Evolutionary conservation across 2,888 invertebrate genomes (phyloP), one percentile per base, ranked within the genome.

Genomic region (Crioceris asparagi): DNA sequence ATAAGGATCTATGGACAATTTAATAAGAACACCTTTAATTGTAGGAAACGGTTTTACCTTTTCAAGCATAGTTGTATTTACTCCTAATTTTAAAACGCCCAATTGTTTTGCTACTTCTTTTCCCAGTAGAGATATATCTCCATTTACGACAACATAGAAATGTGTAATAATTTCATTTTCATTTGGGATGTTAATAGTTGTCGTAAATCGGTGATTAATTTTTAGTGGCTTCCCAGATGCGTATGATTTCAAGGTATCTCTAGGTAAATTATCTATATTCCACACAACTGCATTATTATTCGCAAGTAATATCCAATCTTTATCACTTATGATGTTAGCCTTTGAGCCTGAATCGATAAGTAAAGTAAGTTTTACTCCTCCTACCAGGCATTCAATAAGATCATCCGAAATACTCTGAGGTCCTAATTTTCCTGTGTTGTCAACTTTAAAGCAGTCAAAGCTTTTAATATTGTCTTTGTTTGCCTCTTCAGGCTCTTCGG

Each of bases 261-360:
- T 30, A 11, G 26, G 18, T 11, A 43, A 15, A 25, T 33, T 10
- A 8, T 38, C 29, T 12, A 43, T 27, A 30, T 46, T 30, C 43
- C 43, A 46, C 34, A 49, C 31, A 27, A 25, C 29, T 12, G 41
- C 45, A n/a, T 34, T 31, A 12, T 39, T 27, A 23, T 36, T 11
- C 17, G 14, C 17, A 18, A 47, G 30, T n/a, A n/a, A n/a, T n/a
- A n/a, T n/a, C 46, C 48, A 50, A 29, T 48, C 48, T 17, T 27
- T 17, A 8, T 39, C 41, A n/a, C 21, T 39, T 2, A 49, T 35
- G n/a, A 47, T 45, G 35, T 49, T 49, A 1, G 19, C 45, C 26
- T 32, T 47, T 8, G 40, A 48, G 6, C 49, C 43, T 2, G 45
- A 48, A 29, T 48, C 47, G 29, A 49, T 49, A 3, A 48, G 33